Base-by-base conservation (phyloP, 2,113 vertebrate genomes). In the Chloropsis cyanopogon region DNA sequence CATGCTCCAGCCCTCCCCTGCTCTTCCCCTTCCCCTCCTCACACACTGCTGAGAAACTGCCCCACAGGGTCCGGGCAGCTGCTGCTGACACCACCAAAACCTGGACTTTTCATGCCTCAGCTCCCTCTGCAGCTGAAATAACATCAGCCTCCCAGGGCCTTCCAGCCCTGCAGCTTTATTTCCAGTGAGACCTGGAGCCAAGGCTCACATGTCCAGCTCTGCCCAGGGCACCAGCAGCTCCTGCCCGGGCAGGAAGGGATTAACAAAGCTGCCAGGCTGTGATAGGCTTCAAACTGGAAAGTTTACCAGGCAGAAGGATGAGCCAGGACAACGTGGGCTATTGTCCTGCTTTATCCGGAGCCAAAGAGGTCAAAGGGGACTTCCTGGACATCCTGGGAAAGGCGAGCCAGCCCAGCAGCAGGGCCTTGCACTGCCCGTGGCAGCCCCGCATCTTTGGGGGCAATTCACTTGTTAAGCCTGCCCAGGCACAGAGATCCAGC, bases 31-130 rank as follows among this genome's bases (percentile, higher is more conserved):
- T 84, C 90, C n/a, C 64, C 92, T 83, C 72, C 86, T 70, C 86
- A 26, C 64, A 39, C 5, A 1, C 84, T 81, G 92, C 83, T 7
- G 33, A 63, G 73, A 88, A 95, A 61, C 64, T 18, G 20, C 21
- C 80, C 31, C 76, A 25, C 91, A 65, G 71, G 25, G 41, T 5
- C 63, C 1, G 3, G 78, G 71, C 78, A 79, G 87, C 10, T 59
- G 92, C 82, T 96, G 96, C 95, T 94, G 95, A 96, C 95, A 95
- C 13, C 93, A 90, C 90, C 85, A 93, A n/a, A 96, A 86, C 25
- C 59, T 41, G 47, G 86, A 56, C 60, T n/a, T 81, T 86, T 60
- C 63, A 93, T 14, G 57, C 82, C 90, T 79, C 86, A 37, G 69
- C 80, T 96, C 90, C 77, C 44, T 14, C 33, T 16, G 2, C 90